Conservation (phyloP, 2,888 invertebrate genomes). For the Drosophila lutescens region DNA sequence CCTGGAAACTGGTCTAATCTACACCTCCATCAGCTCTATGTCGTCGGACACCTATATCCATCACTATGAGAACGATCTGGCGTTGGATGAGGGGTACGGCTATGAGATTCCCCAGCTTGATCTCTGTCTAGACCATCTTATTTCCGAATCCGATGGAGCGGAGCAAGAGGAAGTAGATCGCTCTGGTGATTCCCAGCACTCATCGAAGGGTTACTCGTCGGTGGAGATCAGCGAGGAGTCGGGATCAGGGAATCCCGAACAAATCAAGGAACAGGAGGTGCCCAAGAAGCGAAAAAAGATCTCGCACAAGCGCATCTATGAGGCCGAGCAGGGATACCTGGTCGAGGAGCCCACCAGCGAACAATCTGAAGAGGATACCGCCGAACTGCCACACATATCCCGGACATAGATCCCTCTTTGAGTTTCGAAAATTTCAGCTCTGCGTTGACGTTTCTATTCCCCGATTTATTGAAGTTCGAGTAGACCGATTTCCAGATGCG, state of each 20-base stretch:
- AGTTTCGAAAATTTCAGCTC: not conserved
- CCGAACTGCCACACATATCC: not conserved
- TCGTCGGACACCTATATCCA: not conserved
- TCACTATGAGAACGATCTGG: not conserved
- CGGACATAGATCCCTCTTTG: not conserved
- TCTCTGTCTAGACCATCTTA: not conserved
- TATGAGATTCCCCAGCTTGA: not conserved
- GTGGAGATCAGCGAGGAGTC: not conserved
- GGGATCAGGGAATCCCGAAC: not conserved
- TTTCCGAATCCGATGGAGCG: not conserved
- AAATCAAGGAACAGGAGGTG: not conserved
- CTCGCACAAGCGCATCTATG: conserved; percentile 51
- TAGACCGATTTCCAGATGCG: not conserved
- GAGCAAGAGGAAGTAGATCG: not conserved
- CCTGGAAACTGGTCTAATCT: conserved; percentile 25
- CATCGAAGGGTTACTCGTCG: not conserved
- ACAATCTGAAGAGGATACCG: conserved; percentile 52
- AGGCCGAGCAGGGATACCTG: conserved; percentile 70
- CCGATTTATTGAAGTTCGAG: not conserved
- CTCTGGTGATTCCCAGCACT: not conserved
- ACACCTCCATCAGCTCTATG: conserved; percentile 13
- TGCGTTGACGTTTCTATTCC: not conserved
- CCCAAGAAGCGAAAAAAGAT: not conserved
- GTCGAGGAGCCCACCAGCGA: conserved; percentile 79
- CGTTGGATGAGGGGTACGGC: not conserved